These are phyloP conservation scores for Saimiri boliviensis DNA, from an alignment of 2,113 vertebrate species.

Conservation along the genomic window DNA sequence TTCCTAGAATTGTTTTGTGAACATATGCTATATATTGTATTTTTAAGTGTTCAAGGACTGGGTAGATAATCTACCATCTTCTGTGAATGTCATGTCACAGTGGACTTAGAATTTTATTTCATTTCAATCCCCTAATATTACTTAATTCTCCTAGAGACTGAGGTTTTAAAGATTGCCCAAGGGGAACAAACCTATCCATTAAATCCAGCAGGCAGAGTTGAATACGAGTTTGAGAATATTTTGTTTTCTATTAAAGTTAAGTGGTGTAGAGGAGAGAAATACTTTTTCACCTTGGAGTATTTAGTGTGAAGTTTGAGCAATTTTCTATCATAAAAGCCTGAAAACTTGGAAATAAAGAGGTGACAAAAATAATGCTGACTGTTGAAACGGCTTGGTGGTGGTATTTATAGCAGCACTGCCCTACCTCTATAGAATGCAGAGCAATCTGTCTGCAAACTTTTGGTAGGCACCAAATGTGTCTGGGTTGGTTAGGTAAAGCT, in stretches of 20 bases:
- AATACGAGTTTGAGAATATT: slow-evolving; percentile 67
- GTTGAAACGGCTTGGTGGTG: neutral
- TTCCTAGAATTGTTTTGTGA: slow-evolving; percentile 78
- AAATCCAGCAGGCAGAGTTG: slow-evolving; percentile 51
- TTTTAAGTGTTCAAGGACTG: slow-evolving; percentile 67
- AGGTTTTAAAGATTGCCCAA: slow-evolving; percentile 65
- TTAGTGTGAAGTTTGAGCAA: slow-evolving; percentile 13
- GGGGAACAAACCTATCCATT: slow-evolving; percentile 41
- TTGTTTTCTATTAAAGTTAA: slow-evolving; percentile 66
- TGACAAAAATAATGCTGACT: neutral
- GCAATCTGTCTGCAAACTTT: neutral
- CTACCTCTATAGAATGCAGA: accelerated
- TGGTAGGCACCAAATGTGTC: neutral
- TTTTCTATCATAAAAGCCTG: slow-evolving; percentile 30
- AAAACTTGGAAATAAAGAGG: slow-evolving; percentile 56
- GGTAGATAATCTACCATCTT: slow-evolving; percentile 74
- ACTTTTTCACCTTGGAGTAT: slow-evolving; percentile 59
- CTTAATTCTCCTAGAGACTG: slow-evolving; percentile 68
- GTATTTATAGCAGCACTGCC: neutral
- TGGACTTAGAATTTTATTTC: slow-evolving; percentile 73
- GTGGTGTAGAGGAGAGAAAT: slow-evolving; percentile 44
- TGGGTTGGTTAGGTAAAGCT: neutral
- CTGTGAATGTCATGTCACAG: slow-evolving; percentile 71
- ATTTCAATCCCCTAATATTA: slow-evolving; percentile 75
- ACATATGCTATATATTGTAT: slow-evolving; percentile 73